Base-by-base conservation (phyloP, 2,888 invertebrate species). In the Campoletis raptor region DNA sequence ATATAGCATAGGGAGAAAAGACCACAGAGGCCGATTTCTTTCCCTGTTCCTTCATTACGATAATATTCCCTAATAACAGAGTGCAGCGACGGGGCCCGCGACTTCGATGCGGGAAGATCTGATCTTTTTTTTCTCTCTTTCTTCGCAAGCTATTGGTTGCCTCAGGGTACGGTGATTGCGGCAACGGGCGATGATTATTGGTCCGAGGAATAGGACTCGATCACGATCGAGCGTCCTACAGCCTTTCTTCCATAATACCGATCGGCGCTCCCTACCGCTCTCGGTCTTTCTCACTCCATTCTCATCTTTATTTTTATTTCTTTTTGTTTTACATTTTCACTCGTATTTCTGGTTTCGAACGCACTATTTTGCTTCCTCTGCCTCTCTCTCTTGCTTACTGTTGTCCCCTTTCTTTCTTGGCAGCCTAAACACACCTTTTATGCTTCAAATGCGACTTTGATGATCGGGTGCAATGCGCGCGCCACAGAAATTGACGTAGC, bases 51-150 rank as follows among this genome's bases (percentile, higher is more conserved):
- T 90, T 92, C 92, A 92, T 93, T 92, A 93, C 93, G 92, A 92
- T 93, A 93, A 94, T 94, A 92, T 91, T 88, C 90, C 91, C 91
- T 94, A 94, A 94, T 94, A 94, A 94, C 90, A 94, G 92, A 92
- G 93, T 91, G 90, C 85, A 83, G 76, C 79, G 85, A 85, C 83
- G 85, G 87, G 83, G 85, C 61, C 70, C 87, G 88, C 88, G 88
- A 80, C 83, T 83, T 83, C 88, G 86, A 82, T 85, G 86, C 73
- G 86, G 77, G 61, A 76, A 79, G 12, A 72, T 80, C 67, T 67
- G 45, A 54, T 81, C 30, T 37, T 79, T 79, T 42, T n/a, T 79
- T 54, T 57, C 54, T 82, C 48, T 57, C 86, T 79, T 81, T 82
- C 74, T 42, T 81, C 57, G 57, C 83, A 81, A 83, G 69, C 78